Base-by-base conservation (phyloP, 2,113 vertebrate species). In the Chlorodrepanis virens region DNA sequence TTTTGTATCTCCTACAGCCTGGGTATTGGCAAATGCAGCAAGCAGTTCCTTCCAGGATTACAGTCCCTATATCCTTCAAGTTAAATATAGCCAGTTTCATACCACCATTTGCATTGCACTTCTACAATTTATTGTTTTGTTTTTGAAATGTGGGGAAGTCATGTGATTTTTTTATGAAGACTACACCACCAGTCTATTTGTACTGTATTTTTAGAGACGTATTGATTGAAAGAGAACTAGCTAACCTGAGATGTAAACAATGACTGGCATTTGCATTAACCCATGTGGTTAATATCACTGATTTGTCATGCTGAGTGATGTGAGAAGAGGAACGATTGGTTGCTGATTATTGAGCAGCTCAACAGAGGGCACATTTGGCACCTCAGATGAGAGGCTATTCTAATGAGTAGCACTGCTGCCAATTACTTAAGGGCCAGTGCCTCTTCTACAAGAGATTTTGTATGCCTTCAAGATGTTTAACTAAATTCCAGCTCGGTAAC, bases 331-430 rank as follows among this genome's bases (percentile, higher is more conserved):
- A 97, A 96, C 93, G 74, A 98, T 98, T 96, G 97, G 96, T 97
- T 96, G 95, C 89, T 98, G 97, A 97, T 98, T 97, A 98, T 98
- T 97, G 97, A 98, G 79, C 82, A 85, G 91, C 96, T 98, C 98
- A 97, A 97, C 95, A 64, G 80, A 90, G 95, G 96, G 94, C 96
- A 97, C 97, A 96, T 97, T 97, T 97, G 97, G 96, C 94, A 94
- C 94, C 87, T 96, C 97, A 95, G 88, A 97, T 91, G 93, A 97
- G 94, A 97, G 89, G 35, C 91, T 98, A 97, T 98, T 97, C 96
- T 98, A 98, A 98, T 97, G 96, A 97, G 96, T 83, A 76, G 67
- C 24, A 50, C 90, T 97, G 78, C 95, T 97, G 96, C 97, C 97
- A 98, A 97, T 98, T 98, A 97, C 96, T 96, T 94, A 94, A 94